Conservation (phyloP, 2,888 invertebrate species). For the Phaonia tiefii region DNA sequence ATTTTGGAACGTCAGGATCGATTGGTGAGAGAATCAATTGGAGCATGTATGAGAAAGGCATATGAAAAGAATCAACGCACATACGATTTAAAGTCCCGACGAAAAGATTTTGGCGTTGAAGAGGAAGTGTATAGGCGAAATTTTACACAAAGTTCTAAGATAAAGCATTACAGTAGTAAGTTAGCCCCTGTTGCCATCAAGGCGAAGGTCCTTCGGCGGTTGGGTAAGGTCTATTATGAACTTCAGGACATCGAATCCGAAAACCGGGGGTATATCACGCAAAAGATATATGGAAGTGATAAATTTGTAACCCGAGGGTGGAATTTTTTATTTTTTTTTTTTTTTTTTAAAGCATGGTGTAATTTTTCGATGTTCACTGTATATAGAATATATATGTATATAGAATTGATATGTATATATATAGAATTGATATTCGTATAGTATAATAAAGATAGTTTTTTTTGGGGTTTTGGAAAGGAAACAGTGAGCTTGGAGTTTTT, state of each 20-base stretch:
- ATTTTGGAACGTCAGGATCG: background rate
- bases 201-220: background rate
- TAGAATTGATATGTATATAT: too few relatives aligned
- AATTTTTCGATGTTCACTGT: too few relatives aligned
- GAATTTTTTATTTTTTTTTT: too few relatives aligned
- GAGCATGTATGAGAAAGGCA: background rate
- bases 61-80: background rate
- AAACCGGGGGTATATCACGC: background rate
- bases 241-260: background rate
- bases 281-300: background rate
- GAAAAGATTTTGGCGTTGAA: background rate
- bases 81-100: conserved; percentile 6
- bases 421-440: too few relatives aligned
- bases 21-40: background rate
- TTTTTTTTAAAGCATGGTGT: too few relatives aligned
- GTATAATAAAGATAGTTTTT: too few relatives aligned
- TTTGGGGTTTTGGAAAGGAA: too few relatives aligned
- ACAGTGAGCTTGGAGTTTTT: too few relatives aligned
- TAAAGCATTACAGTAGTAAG: background rate
- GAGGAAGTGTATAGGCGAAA: background rate
- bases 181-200: background rate
- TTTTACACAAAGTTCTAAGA: background rate
- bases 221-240: background rate
- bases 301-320: too few relatives aligned
- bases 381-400: too few relatives aligned